These are phyloP conservation scores for Ambastaia sidthimunki DNA, from an alignment of 2,797 vertebrate genomes.

Conservation along the genomic window DNA sequence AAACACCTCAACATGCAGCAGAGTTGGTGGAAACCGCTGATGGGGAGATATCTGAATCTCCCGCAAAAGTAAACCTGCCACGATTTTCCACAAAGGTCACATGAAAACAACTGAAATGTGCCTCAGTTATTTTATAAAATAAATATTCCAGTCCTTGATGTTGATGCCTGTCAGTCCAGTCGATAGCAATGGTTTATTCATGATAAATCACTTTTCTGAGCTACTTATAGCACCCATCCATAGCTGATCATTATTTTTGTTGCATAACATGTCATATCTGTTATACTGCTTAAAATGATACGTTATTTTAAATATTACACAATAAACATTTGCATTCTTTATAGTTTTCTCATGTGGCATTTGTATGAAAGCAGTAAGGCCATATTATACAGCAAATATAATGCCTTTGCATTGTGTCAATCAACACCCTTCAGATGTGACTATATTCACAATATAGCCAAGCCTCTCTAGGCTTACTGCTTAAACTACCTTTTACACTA, in stretches of 20 bases:
- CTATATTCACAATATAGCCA: background rate
- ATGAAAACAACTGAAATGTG: constrained; percentile 8
- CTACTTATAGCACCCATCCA: background rate
- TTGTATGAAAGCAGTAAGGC: background rate
- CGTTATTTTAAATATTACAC: background rate
- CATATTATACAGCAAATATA: background rate
- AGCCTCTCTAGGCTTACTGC: background rate
- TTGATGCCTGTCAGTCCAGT: background rate
- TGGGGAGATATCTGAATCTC: constrained; percentile 26
- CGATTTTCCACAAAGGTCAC: constrained; percentile 1
- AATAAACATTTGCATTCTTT: background rate
- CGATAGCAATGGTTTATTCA: background rate
- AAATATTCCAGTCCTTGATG: background rate
- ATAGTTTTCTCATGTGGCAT: background rate
- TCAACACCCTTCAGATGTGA: background rate
- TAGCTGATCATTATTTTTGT: background rate
- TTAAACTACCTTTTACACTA: background rate
- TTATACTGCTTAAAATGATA: background rate
- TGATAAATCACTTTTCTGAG: background rate
- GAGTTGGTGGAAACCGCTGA: constrained; percentile 11
- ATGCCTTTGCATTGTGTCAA: background rate
- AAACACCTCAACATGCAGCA: constrained; percentile 1
- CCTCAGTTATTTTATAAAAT: background rate
- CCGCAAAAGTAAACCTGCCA: constrained; percentile 7
- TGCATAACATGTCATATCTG: background rate